phyloP scores from a whole-genome alignment of 2,113 vertebrate species.

The Chlorodrepanis virens region DNA sequence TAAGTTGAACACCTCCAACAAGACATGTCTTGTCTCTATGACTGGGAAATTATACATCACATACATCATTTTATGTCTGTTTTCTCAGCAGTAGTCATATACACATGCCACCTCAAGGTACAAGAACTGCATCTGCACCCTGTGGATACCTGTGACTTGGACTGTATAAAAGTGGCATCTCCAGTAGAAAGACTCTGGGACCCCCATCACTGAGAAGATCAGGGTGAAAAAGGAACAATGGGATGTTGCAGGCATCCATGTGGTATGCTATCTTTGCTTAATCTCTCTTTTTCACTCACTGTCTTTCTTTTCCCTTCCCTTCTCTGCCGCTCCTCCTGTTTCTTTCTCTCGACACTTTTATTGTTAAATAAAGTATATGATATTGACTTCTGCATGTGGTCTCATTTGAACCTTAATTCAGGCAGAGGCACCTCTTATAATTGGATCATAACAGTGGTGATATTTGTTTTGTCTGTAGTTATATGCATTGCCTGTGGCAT shows the following conservation, averaged over 20 bases:
- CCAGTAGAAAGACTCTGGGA: neutral
- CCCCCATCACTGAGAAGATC: neutral
- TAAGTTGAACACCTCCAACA: neutral
- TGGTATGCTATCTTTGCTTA: neutral
- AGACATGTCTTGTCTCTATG: fast-evolving
- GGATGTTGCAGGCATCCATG: fast-evolving
- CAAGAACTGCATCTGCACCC: fast-evolving
- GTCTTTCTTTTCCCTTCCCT: neutral
- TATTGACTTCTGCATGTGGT: neutral
- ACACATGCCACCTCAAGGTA: neutral
- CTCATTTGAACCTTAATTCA: neutral
- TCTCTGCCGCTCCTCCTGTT: neutral
- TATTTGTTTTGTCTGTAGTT: neutral
- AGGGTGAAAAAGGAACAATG: neutral
- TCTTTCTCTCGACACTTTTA: neutral
- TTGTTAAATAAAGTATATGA: neutral
- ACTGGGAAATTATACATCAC: neutral
- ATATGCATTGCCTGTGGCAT: no score
- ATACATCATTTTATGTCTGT: neutral
- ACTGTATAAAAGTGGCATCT: neutral
- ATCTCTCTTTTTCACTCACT: neutral
- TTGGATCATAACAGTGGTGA: neutral
- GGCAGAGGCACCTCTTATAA: neutral
- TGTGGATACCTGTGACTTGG: neutral
- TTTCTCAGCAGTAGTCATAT: neutral